Evolutionary conservation across 2,113 vertebrate genomes (phyloP).

Genomic region (Centropristis striata): DNA sequence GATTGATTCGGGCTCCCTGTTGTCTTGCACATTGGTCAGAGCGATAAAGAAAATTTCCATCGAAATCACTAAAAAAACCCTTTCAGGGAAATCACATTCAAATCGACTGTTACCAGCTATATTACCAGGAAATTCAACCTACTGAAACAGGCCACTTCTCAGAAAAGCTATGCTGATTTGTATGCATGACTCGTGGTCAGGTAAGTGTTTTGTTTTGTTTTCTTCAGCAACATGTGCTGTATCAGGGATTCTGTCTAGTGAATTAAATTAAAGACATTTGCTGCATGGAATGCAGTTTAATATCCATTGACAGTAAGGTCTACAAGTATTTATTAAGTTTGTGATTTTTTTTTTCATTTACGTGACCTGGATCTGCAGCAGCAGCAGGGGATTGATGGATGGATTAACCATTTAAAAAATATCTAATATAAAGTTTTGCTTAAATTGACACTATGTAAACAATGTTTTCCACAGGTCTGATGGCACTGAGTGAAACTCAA

Average conservation of each 20-base stretch:
- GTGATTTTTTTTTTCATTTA: not conserved
- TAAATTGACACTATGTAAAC: not conserved
- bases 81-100: slow-evolving; percentile 46
- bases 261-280: not conserved
- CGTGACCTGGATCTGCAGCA: not conserved
- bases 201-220: not conserved
- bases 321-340: not conserved
- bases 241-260: not conserved
- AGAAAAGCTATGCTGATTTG: slow-evolving; percentile 1
- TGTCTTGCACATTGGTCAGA: slow-evolving; percentile 22
- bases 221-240: not conserved
- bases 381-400: not conserved
- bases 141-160: slow-evolving; percentile 6
- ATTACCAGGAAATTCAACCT: slow-evolving; percentile 21
- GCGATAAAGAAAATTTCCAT: slow-evolving; percentile 22
- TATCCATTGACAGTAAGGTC: not conserved
- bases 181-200: not conserved
- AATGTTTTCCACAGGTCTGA: not conserved
- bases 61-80: slow-evolving; percentile 20
- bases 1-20: not conserved
- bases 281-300: not conserved
- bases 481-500: not conserved
- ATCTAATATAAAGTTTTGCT: not conserved
- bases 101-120: not conserved
- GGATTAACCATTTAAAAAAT: not conserved